Evolutionary conservation across 2,888 invertebrate genomes (phyloP).

Genomic region (Oscheius onirici): DNA sequence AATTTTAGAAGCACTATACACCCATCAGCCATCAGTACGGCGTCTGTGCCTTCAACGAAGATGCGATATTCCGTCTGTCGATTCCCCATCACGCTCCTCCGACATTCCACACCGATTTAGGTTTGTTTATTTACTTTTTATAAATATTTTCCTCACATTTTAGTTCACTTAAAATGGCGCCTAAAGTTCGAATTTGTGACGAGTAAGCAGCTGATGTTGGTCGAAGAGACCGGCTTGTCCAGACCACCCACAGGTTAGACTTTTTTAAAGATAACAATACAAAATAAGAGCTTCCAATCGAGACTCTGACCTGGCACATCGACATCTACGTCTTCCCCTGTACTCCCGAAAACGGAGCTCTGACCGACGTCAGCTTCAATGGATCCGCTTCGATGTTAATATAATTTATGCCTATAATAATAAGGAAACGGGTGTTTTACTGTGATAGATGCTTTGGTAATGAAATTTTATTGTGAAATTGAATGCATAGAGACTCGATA

Average conservation of each 20-base stretch:
- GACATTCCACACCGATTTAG: slow-evolving; percentile 86
- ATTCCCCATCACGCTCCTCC: slow-evolving; percentile 95
- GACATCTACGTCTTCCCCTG: slow-evolving; percentile 93
- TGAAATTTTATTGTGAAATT: slow-evolving; percentile 1
- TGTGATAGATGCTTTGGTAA: neutral
- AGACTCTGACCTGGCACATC: slow-evolving; percentile 98
- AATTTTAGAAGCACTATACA: slow-evolving; percentile 20
- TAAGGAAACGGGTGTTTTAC: slow-evolving; percentile 4
- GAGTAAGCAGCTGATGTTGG: slow-evolving; percentile 48
- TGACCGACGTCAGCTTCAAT: slow-evolving; percentile 33
- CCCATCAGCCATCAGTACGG: slow-evolving; percentile 84
- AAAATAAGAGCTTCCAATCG: slow-evolving; percentile 76
- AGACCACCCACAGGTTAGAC: slow-evolving; percentile 40
- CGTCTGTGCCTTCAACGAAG: slow-evolving; percentile 84
- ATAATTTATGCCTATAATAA: slow-evolving; percentile 5
- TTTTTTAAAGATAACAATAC: slow-evolving; percentile 8
- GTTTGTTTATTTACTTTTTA: slow-evolving; percentile 75
- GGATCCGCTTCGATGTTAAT: slow-evolving; percentile 22
- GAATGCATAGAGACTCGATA: slow-evolving; percentile 26
- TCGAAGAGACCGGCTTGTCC: slow-evolving; percentile 28
- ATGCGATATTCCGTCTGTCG: slow-evolving; percentile 89
- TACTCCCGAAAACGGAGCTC: slow-evolving; percentile 76
- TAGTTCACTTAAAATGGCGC: slow-evolving; percentile 85
- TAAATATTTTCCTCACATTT: slow-evolving; percentile 21
- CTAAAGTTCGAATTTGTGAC: slow-evolving; percentile 93